These are phyloP conservation scores for Ditula angustiorana DNA, from an alignment of 2,888 invertebrate genomes.

Conservation along the genomic window DNA sequence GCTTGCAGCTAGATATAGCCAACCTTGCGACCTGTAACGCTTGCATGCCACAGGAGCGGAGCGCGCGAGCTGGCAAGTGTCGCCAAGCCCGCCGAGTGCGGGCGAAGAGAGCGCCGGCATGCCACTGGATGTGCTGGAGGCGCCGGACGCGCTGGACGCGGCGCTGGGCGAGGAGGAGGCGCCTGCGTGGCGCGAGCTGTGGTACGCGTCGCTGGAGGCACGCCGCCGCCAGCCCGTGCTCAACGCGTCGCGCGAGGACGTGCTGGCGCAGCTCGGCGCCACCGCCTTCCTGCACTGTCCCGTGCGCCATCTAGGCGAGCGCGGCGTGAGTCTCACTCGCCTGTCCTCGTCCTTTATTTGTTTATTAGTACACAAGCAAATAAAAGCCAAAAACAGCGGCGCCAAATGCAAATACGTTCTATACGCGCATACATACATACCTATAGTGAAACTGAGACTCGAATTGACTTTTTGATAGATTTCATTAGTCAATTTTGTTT, in stretches of 20 bases:
- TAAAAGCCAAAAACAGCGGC: too few species aligned
- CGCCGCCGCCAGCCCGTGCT: slow-evolving; percentile 80
- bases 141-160: slow-evolving; percentile 60
- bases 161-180: slow-evolving; percentile 61
- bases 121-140: slow-evolving; percentile 66
- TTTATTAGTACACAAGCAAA: too few species aligned
- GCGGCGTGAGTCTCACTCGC: slow-evolving; percentile 82
- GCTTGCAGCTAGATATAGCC: too few species aligned
- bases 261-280: slow-evolving; percentile 91
- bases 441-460: too few species aligned
- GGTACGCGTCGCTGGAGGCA: slow-evolving; percentile 82
- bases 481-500: slow-evolving; percentile 29
- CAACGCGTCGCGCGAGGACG: slow-evolving; percentile 91
- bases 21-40: slow-evolving; percentile 3
- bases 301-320: slow-evolving; percentile 90
- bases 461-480: too few species aligned
- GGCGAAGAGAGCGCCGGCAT: slow-evolving; percentile 52
- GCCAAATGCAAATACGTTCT: too few species aligned
- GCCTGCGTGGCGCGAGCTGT: slow-evolving; percentile 87
- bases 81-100: slow-evolving; percentile 43
- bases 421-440: too few species aligned
- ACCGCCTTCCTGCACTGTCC: slow-evolving; percentile 93
- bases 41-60: slow-evolving; percentile 9
- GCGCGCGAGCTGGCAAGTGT: slow-evolving; percentile 37
- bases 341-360: not conserved